Evolutionary conservation across 1,140 invertebrate species (phyloP).

Genomic region (Parapsyche elsis): DNA sequence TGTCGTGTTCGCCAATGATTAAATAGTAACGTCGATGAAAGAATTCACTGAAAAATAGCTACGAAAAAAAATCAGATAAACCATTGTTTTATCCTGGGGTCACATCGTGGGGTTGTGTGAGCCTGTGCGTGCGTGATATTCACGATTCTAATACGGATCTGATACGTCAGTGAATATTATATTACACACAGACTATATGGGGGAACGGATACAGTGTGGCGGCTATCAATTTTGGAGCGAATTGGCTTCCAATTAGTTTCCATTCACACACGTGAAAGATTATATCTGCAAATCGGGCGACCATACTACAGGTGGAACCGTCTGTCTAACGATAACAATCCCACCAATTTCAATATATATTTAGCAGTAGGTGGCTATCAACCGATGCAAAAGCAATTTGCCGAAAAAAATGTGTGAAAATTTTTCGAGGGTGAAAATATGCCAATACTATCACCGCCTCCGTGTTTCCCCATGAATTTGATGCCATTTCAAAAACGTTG

Average conservation of each 20-base stretch:
- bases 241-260: constrained; percentile 53
- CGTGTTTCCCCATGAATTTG: background rate
- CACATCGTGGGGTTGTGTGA: background rate
- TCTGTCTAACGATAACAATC: too few species aligned
- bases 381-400: too few species aligned
- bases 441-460: too few species aligned
- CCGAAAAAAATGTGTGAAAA: background rate
- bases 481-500: constrained; percentile 28
- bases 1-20: too few species aligned
- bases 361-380: too few species aligned
- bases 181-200: constrained; percentile 3
- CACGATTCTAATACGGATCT: background rate
- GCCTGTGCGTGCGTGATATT: background rate
- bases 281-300: constrained; percentile 19
- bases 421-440: background rate
- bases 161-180: constrained; percentile 37
- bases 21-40: too few species aligned
- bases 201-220: constrained; percentile 23
- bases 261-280: constrained; percentile 50
- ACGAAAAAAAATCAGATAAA: too few species aligned
- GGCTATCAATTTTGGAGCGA: constrained; percentile 49
- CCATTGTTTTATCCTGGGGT: too few species aligned
- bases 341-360: background rate
- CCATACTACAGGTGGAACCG: constrained; percentile 6
- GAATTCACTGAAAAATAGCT: too few species aligned